Evolutionary conservation across 2,113 vertebrate species (phyloP).

Genomic region (Lepus europaeus): DNA sequence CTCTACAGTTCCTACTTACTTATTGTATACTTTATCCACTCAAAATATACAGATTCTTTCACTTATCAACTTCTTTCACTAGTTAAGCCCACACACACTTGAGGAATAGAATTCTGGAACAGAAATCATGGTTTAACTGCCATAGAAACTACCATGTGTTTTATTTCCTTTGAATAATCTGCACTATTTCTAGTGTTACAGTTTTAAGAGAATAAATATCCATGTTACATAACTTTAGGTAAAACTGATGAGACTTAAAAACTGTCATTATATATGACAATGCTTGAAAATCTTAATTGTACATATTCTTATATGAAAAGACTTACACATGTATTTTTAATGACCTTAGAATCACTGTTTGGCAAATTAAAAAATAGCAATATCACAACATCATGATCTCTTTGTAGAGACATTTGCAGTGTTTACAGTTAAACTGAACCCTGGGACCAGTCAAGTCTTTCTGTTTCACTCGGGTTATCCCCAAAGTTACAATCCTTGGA

Average conservation of each 20-base stretch:
- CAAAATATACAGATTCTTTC: slow-evolving; percentile 21
- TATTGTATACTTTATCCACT: neutral
- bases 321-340: neutral
- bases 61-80: neutral
- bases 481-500: neutral
- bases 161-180: neutral
- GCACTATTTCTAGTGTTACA: neutral
- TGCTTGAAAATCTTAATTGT: slow-evolving; percentile 44
- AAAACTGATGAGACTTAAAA: slow-evolving; percentile 48
- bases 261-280: neutral
- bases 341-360: neutral
- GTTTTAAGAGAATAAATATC: slow-evolving; percentile 25
- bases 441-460: neutral
- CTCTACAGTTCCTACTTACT: neutral
- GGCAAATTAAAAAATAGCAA: neutral
- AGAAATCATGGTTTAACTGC: neutral
- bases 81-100: neutral
- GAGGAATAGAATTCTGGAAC: neutral
- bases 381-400: neutral
- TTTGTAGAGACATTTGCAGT: neutral
- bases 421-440: neutral
- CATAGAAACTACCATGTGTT: neutral
- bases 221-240: neutral
- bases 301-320: slow-evolving; percentile 3
- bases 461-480: neutral